These are phyloP conservation scores for Caenorhabditis becei DNA, from an alignment of 2,888 invertebrate species.

Conservation along the genomic window DNA sequence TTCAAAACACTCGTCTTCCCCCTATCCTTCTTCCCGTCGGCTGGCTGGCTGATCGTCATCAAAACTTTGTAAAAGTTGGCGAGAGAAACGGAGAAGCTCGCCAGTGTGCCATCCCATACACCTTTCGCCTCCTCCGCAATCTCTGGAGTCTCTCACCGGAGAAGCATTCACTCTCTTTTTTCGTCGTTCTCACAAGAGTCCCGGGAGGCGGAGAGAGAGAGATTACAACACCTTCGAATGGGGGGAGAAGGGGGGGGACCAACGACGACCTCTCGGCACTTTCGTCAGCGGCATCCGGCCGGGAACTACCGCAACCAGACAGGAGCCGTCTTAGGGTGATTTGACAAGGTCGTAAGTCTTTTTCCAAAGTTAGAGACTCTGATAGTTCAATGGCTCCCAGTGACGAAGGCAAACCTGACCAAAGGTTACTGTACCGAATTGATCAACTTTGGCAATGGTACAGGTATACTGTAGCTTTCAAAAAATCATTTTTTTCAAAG, in stretches of 20 bases:
- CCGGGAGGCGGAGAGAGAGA: slow-evolving; percentile 41
- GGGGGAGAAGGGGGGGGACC: slow-evolving; percentile 9
- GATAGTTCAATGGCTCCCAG: too few relatives aligned
- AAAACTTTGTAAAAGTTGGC: slow-evolving; percentile 57
- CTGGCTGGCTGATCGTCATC: slow-evolving; percentile 32
- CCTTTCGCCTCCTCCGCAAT: slow-evolving; percentile 61
- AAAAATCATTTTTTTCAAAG: too few relatives aligned
- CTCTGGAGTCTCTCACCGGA: slow-evolving; percentile 17
- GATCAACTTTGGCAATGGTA: too few relatives aligned
- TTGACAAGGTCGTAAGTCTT: not conserved
- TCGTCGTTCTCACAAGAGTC: slow-evolving; percentile 42
- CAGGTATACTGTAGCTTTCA: too few relatives aligned
- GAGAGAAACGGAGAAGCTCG: slow-evolving; percentile 9
- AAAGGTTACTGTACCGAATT: too few relatives aligned
- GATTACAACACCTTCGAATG: slow-evolving; percentile 49
- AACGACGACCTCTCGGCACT: slow-evolving; percentile 53
- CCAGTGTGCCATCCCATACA: slow-evolving; percentile 35
- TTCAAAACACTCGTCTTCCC: not conserved
- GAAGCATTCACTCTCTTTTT: slow-evolving; percentile 41
- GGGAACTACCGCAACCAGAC: slow-evolving; percentile 5
- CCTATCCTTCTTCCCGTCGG: slow-evolving; percentile 5
- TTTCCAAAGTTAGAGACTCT: too few relatives aligned
- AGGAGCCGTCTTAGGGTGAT: too few relatives aligned
- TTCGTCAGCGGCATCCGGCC: slow-evolving; percentile 30
- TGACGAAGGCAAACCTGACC: too few relatives aligned